phyloP scores from a whole-genome alignment of 2,797 vertebrate species.

The Siniperca scherzeri region DNA sequence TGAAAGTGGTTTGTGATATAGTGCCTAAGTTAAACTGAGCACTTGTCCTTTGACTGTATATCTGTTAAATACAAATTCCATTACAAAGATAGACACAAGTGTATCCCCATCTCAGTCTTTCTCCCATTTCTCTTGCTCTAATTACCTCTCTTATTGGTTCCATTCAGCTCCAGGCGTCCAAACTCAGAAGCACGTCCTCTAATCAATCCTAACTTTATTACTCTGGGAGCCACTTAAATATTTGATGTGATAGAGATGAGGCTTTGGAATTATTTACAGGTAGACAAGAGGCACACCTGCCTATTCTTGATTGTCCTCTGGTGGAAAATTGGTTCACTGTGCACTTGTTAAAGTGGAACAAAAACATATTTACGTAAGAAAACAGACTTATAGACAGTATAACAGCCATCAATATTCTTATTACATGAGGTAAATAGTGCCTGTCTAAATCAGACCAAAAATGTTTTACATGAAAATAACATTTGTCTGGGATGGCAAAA shows the following conservation, averaged over 20 bases:
- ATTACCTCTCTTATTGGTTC: constrained; percentile 78
- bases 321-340: constrained; percentile 3
- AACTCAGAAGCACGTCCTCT: constrained; percentile 56
- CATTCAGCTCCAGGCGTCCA: constrained; percentile 64
- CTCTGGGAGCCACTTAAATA: constrained; percentile 73
- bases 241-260: constrained; percentile 72
- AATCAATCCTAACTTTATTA: constrained; percentile 82
- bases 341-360: constrained; percentile 7
- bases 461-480: background rate
- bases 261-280: constrained; percentile 69
- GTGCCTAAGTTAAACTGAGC: constrained; percentile 26
- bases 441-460: constrained; percentile 9
- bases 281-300: constrained; percentile 40
- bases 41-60: constrained; percentile 37
- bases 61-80: constrained; percentile 40
- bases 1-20: background rate
- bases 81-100: constrained; percentile 37
- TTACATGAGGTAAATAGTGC: constrained; percentile 1
- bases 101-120: background rate
- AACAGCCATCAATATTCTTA: background rate
- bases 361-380: constrained; percentile 10
- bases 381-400: background rate
- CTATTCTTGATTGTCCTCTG: constrained; percentile 11
- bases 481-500: background rate
- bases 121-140: constrained; percentile 55